These are phyloP conservation scores for Lethenteron reissneri DNA, from an alignment of 2,113 vertebrate genomes.

Conservation along the genomic window DNA sequence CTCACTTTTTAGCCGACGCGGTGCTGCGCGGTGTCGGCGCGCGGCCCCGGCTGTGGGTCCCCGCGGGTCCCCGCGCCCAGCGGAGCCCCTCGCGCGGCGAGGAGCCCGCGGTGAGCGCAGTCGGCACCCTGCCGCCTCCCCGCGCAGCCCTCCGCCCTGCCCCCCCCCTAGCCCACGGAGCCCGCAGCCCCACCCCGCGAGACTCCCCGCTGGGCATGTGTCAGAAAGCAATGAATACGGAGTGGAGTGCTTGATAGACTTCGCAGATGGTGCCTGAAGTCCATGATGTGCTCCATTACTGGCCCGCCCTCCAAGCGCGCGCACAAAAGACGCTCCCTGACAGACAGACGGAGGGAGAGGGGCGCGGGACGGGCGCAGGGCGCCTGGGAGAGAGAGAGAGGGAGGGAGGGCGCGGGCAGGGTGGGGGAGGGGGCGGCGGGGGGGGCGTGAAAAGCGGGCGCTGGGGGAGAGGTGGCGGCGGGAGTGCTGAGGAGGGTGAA, in stretches of 20 bases:
- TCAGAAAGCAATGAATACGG: conserved; percentile 21
- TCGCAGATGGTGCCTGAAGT: conserved; percentile 23
- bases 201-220: conserved; percentile 8
- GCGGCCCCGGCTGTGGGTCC: too few species aligned
- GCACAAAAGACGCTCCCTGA: conserved; percentile 18
- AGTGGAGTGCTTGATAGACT: conserved; percentile 20
- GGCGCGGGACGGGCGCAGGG: neutral
- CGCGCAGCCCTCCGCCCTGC: too few species aligned
- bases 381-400: neutral
- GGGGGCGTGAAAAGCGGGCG: neutral
- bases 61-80: too few species aligned
- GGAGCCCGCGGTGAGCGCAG: too few species aligned
- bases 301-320: conserved; percentile 21
- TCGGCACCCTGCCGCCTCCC: too few species aligned
- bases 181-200: neutral
- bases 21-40: too few species aligned
- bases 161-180: too few species aligned
- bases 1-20: too few species aligned
- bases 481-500: neutral
- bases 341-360: neutral
- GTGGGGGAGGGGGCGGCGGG: neutral
- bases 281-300: conserved; percentile 21
- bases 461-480: neutral
- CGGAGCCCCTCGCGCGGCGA: too few species aligned
- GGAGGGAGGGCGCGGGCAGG: neutral